phyloP scores from a whole-genome alignment of 2,888 invertebrate species.

The Acleris cristana region DNA sequence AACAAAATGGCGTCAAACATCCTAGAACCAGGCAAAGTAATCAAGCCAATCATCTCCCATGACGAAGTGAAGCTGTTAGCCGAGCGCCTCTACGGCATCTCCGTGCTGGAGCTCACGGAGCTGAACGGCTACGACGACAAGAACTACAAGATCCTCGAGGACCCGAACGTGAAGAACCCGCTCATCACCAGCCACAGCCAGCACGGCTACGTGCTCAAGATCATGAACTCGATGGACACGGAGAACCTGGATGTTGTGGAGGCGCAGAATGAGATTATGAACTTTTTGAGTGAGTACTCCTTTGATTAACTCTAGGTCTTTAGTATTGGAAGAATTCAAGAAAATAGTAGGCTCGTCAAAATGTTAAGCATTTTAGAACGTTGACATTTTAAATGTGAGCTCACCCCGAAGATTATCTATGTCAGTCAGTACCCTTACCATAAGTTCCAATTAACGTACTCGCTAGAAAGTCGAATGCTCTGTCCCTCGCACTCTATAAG shows the following conservation, averaged over 20 bases:
- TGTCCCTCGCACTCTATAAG: no score
- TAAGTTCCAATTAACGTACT: no score
- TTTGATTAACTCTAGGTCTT: not conserved
- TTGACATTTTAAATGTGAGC: no score
- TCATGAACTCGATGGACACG: slow-evolving; percentile 92
- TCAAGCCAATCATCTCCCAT: slow-evolving; percentile 82
- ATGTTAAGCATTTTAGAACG: no score
- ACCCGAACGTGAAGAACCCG: slow-evolving; percentile 84
- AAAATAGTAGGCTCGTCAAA: not conserved
- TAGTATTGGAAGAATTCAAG: no score
- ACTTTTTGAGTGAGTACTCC: slow-evolving; percentile 85
- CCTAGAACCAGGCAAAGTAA: slow-evolving; percentile 82
- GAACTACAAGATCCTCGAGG: slow-evolving; percentile 87
- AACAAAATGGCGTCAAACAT: slow-evolving; percentile 54
- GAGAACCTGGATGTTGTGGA: slow-evolving; percentile 86
- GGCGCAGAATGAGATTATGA: slow-evolving; percentile 89
- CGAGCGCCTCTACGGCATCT: slow-evolving; percentile 85
- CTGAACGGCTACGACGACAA: slow-evolving; percentile 91
- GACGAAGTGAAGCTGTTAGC: slow-evolving; percentile 81
- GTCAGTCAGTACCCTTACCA: no score
- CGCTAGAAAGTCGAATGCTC: no score
- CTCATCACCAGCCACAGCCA: slow-evolving; percentile 80
- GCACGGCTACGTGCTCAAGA: slow-evolving; percentile 91
- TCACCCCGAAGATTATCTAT: no score
- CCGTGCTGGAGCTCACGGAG: slow-evolving; percentile 82